Evolutionary conservation across 2,888 invertebrate species (phyloP), one percentile per base, ranked within the genome.

Genomic region (Mesoligia furuncula): DNA sequence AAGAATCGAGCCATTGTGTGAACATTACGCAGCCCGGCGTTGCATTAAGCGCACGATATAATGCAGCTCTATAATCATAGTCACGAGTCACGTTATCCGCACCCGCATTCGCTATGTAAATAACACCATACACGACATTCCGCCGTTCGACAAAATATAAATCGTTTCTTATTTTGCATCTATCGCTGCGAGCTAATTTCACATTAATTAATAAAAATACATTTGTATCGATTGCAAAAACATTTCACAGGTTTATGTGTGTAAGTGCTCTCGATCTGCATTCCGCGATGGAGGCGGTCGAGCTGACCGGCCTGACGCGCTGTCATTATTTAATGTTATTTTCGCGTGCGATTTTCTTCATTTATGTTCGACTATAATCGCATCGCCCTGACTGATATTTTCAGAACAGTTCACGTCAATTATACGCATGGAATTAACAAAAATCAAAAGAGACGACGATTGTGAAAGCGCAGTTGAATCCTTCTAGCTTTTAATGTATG

Each of bases 1-100:
- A 90, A 90, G 88, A 90, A 90, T 87, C 90, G 83, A 90, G 90
- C 90, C 90, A 94, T 94, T 94, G 94, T 95, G 90, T 92, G 91
- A 90, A 91, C 91, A 94, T 93, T 93, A 95, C 92, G 92, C 92
- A 93, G 94, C 89, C 90, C 69, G 73, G 91, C 90, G 91, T 93
- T 93, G 92, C 93, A 95, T 94, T 95, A 93, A 92, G 92, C 91
- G 92, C 94, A 93, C 93, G 93, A 92, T 93, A 94, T 91, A 93
- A 92, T 92, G 92, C 93, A 90, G 90, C 91, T 92, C 93, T 93
- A 92, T 93, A 94, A 95, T 95, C 93, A 93, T 89, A 92, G 93
- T 92, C 93, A 93, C 94, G 92, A 95, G 92, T 90, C 93, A 92
- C 92, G 91, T 93, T 93, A 94, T 91, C 90, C 89, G 91, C 93